Percentiles rank a stretch among this genome's conserved stretches.
These are phyloP conservation scores for Sarcophaga bullata DNA, from an alignment of 1,140 invertebrate genomes.

Conservation along the genomic window DNA sequence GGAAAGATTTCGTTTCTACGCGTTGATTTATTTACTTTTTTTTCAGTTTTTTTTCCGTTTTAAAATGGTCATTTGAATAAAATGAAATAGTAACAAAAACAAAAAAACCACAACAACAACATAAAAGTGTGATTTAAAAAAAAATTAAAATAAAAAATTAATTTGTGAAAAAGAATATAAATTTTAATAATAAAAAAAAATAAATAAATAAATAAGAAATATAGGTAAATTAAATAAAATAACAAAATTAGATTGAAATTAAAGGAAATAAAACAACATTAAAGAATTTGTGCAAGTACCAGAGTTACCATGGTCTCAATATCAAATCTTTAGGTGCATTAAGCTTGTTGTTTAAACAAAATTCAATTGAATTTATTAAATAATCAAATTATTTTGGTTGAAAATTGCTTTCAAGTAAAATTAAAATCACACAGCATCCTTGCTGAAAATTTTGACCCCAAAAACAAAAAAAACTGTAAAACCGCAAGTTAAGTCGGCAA, in stretches of 20 bases:
- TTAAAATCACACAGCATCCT: too few species aligned
- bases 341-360: too few species aligned
- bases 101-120: background rate
- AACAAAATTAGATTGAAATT: background rate
- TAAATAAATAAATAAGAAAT: background rate
- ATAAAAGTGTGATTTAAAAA: background rate
- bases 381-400: too few species aligned
- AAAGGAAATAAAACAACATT: background rate
- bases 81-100: background rate
- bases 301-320: too few species aligned
- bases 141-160: background rate
- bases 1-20: constrained; percentile 11
- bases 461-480: too few species aligned
- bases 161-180: background rate
- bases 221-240: too few species aligned
- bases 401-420: too few species aligned
- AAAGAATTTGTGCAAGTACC: background rate
- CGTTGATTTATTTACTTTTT: background rate
- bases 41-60: background rate
- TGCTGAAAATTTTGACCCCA: too few species aligned
- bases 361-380: too few species aligned
- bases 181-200: constrained; percentile 10
- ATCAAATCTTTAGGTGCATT: too few species aligned
- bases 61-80: background rate
- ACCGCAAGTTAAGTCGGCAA: too few species aligned